Percentiles rank a stretch among this genome's conserved stretches.
phyloP scores from a whole-genome alignment of 2,888 invertebrate genomes.

The Prosopocoilus inquinatus region DNA sequence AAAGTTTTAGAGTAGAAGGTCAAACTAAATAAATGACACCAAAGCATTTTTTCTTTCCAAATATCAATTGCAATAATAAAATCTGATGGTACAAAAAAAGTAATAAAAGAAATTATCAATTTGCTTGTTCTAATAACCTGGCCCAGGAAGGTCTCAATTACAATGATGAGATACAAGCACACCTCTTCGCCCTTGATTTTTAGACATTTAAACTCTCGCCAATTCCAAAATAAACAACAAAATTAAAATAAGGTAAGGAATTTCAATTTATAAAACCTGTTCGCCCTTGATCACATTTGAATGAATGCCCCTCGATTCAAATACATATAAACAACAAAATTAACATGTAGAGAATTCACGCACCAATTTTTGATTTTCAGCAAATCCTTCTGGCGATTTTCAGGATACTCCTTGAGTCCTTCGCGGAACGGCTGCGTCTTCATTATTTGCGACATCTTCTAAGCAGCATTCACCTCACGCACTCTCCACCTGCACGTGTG shows the following conservation, averaged over 20 bases:
- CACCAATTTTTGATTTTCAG: conserved; percentile 60
- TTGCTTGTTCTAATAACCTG: neutral
- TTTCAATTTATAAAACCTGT: neutral
- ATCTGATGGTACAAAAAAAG: neutral
- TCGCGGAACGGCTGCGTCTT: conserved; percentile 57
- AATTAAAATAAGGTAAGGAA: neutral
- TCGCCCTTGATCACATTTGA: too few species aligned
- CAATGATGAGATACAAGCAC: neutral
- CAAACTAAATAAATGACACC: neutral
- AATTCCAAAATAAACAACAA: neutral
- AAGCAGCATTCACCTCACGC: neutral
- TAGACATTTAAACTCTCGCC: neutral
- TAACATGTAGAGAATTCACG: conserved; percentile 28
- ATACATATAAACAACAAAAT: neutral
- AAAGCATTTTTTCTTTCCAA: too few species aligned
- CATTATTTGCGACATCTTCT: conserved; percentile 20
- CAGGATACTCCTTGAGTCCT: conserved; percentile 55
- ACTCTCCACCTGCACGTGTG: too few species aligned
- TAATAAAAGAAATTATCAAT: neutral
- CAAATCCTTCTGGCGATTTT: conserved; percentile 58
- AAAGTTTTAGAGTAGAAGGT: neutral
- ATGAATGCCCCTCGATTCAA: too few species aligned
- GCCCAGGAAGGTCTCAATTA: neutral
- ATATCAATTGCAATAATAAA: too few species aligned
- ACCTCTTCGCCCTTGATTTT: too few species aligned